Evolutionary conservation across 2,113 vertebrate species (phyloP).

Genomic region (Bombycilla garrulus): DNA sequence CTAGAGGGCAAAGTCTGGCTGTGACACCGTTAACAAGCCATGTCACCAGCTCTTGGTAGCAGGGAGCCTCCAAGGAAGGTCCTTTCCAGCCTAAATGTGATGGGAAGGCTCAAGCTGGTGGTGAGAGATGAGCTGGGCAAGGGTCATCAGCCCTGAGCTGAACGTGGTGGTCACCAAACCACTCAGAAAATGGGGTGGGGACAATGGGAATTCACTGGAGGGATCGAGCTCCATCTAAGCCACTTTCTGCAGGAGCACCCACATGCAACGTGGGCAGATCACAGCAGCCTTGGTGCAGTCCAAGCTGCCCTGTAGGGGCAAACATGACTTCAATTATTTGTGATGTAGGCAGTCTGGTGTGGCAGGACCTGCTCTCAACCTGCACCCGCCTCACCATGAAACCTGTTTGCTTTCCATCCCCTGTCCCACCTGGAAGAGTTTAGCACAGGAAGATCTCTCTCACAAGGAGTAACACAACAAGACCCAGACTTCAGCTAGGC

Average conservation of each 20-base stretch:
- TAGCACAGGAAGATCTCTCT: not conserved
- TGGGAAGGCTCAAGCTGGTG: not conserved
- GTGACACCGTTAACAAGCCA: not conserved
- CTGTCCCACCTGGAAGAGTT: not conserved
- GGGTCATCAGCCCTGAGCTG: not conserved
- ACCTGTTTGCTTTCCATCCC: not conserved
- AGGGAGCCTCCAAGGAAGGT: not conserved
- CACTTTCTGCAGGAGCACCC: not conserved
- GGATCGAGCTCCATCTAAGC: not conserved
- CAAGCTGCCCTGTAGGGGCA: not conserved
- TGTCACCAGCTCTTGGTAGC: not conserved
- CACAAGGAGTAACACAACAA: not conserved
- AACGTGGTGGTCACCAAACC: accelerated
- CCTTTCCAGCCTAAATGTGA: not conserved
- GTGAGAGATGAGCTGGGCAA: not conserved
- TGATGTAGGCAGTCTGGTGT: not conserved
- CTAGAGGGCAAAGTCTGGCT: not conserved
- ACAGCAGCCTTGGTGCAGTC: not conserved
- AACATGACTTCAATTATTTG: not conserved
- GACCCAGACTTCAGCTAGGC: not conserved
- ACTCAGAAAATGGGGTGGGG: accelerated
- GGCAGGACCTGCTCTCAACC: not conserved
- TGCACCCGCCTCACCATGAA: not conserved
- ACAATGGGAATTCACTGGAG: not conserved
- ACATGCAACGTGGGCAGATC: not conserved